A percentile compares a stretch with the other conserved stretches of the same genome.
phyloP scores from a whole-genome alignment of 1,140 invertebrate genomes.

The Drosophila nigrodunni region DNA sequence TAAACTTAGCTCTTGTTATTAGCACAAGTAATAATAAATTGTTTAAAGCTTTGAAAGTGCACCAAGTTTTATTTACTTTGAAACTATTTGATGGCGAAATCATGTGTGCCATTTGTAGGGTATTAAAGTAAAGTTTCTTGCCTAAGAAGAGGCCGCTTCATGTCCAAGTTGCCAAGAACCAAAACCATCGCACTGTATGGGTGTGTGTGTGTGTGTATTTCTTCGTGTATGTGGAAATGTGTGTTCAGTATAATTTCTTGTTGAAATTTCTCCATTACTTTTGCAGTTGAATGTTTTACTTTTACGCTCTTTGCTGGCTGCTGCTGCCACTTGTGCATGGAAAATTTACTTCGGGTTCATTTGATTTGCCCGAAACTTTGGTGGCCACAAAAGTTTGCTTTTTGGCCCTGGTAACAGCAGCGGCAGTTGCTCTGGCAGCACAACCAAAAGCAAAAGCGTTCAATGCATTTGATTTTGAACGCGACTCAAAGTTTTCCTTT shows the following conservation, averaged over 20 bases:
- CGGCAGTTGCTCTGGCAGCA: neutral
- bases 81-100: neutral
- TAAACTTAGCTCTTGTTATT: too few relatives aligned
- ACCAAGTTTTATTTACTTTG: neutral
- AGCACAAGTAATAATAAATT: too few relatives aligned
- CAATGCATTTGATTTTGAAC: slow-evolving; percentile 80
- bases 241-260: slow-evolving; percentile 73
- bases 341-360: slow-evolving; percentile 76
- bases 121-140: slow-evolving; percentile 36
- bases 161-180: slow-evolving; percentile 25
- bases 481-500: slow-evolving; percentile 55
- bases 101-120: slow-evolving; percentile 2
- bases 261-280: slow-evolving; percentile 77
- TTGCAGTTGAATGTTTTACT: slow-evolving; percentile 80
- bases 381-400: slow-evolving; percentile 80
- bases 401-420: slow-evolving; percentile 44
- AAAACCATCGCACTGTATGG: neutral
- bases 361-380: slow-evolving; percentile 79
- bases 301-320: slow-evolving; percentile 51
- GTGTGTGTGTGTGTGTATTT: slow-evolving; percentile 15
- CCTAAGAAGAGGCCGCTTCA: slow-evolving; percentile 18
- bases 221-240: slow-evolving; percentile 33
- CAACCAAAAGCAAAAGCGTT: slow-evolving; percentile 42
- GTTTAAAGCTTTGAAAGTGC: neutral
- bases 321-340: slow-evolving; percentile 64